These are phyloP conservation scores for Lagorchestes hirsutus DNA, from an alignment of 2,797 vertebrate species.

Conservation along the genomic window DNA sequence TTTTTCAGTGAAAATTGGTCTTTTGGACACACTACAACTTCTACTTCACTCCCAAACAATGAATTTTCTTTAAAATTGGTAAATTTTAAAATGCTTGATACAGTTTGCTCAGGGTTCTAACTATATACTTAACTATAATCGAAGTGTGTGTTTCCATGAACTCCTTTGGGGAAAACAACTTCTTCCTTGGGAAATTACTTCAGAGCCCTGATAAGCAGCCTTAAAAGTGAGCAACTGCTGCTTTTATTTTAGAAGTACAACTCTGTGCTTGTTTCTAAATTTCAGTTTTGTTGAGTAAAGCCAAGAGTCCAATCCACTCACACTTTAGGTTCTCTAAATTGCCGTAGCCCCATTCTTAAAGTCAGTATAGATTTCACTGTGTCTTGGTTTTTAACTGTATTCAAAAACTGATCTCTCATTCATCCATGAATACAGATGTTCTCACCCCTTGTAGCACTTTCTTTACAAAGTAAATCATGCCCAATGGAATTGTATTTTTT, in stretches of 20 bases:
- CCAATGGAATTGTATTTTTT: neutral
- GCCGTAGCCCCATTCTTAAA: neutral
- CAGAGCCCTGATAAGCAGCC: conserved; percentile 21
- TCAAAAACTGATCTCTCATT: conserved; percentile 54
- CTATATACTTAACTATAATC: conserved; percentile 13
- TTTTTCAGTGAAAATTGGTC: neutral
- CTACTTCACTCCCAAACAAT: conserved; percentile 74
- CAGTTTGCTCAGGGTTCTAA: conserved; percentile 63
- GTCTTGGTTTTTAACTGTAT: conserved; percentile 66
- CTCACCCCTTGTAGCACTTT: conserved; percentile 56
- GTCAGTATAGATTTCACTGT: conserved; percentile 57
- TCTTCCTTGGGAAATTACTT: conserved; percentile 9
- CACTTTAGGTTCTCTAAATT: neutral
- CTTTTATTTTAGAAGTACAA: conserved; percentile 51
- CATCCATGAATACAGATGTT: conserved; percentile 44
- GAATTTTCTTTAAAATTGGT: conserved; percentile 65
- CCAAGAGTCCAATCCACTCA: neutral
- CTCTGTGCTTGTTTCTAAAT: conserved; percentile 33
- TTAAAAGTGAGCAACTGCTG: conserved; percentile 61
- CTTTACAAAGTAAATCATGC: conserved; percentile 76
- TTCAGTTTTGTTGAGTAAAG: too few species aligned
- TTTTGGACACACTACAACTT: conserved; percentile 77
- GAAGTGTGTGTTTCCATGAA: conserved; percentile 64
- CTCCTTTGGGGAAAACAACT: conserved; percentile 39
- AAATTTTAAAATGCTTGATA: conserved; percentile 66